Conservation (phyloP, 2,888 invertebrate species). For the Hermodice carunculata region DNA sequence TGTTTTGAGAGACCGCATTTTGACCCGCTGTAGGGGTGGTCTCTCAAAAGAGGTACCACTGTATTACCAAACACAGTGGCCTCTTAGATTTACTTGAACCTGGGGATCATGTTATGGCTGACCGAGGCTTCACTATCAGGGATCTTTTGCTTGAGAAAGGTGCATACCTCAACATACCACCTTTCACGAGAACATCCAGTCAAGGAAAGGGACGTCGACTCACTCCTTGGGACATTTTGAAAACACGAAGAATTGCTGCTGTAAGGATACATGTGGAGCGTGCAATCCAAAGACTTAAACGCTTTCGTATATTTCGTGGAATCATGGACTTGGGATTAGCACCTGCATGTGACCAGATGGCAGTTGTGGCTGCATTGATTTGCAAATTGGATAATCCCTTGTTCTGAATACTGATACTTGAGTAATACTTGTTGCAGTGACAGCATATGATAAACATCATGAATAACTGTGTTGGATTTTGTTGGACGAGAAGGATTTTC, state of each 20-base stretch:
- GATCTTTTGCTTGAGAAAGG: constrained; percentile 26
- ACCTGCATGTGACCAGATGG: constrained; percentile 12
- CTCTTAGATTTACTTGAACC: constrained; percentile 32
- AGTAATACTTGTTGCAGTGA: too few relatives aligned
- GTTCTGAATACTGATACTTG: too few relatives aligned
- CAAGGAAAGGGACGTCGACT: constrained; percentile 8
- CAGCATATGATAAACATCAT: too few relatives aligned
- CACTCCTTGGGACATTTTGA: constrained; percentile 11
- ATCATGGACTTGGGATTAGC: constrained; percentile 1
- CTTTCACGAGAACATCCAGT: too few relatives aligned
- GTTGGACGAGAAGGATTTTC: too few relatives aligned
- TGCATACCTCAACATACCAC: constrained; percentile 32
- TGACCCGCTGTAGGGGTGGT: too few relatives aligned
- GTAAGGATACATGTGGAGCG: constrained; percentile 26
- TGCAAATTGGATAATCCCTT: too few relatives aligned
- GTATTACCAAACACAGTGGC: too few relatives aligned
- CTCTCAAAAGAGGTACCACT: too few relatives aligned
- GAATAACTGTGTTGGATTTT: too few relatives aligned
- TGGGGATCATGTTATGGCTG: constrained; percentile 41
- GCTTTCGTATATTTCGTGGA: constrained; percentile 23
- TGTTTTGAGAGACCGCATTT: too few relatives aligned
- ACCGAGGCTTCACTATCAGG: constrained; percentile 37
- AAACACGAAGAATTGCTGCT: constrained; percentile 26
- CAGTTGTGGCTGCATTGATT: too few relatives aligned
- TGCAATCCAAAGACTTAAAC: constrained; percentile 21